Conservation (phyloP, 2,888 invertebrate genomes). For the Macrostomum cliftonense region DNA sequence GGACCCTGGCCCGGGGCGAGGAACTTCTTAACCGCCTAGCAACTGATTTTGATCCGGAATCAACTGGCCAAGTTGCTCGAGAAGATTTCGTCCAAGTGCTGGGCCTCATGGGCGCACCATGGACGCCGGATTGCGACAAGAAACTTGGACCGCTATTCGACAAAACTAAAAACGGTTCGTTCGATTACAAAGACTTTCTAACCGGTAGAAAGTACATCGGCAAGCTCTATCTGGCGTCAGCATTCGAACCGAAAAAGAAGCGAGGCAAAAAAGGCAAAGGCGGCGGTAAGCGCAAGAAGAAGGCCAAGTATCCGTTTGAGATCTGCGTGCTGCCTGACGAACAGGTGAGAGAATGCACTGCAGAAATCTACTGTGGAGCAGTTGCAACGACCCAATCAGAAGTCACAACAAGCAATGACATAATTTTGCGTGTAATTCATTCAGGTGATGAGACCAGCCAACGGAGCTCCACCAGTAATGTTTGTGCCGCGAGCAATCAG, state of each 20-base stretch:
- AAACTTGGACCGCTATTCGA: conserved; percentile 22
- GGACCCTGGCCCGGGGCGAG: conserved; percentile 12
- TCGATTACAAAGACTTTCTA: conserved; percentile 33
- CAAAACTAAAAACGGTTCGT: conserved; percentile 22
- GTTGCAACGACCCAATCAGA: too few relatives aligned
- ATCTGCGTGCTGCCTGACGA: conserved; percentile 31
- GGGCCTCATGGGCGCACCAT: conserved; percentile 14
- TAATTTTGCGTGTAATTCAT: too few relatives aligned
- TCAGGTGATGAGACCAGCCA: conserved; percentile 18
- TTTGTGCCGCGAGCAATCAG: conserved; percentile 29
- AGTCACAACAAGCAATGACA: too few relatives aligned
- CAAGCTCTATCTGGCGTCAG: conserved; percentile 31
- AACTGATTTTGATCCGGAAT: background rate
- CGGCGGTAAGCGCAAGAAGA: conserved; percentile 18
- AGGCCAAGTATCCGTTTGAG: conserved; percentile 33
- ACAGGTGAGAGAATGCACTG: too few relatives aligned
- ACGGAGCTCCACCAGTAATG: conserved; percentile 31
- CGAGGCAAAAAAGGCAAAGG: conserved; percentile 21
- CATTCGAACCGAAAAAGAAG: conserved; percentile 36
- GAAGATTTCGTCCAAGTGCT: too few relatives aligned
- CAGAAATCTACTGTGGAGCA: too few relatives aligned
- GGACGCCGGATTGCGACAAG: conserved; percentile 24
- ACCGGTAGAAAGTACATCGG: conserved; percentile 35
- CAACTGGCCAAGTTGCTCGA: too few relatives aligned
- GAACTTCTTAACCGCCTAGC: background rate